Percentiles rank a stretch among this genome's conserved stretches.
phyloP scores from a whole-genome alignment of 2,888 invertebrate species.

The Rapana venosa region DNA sequence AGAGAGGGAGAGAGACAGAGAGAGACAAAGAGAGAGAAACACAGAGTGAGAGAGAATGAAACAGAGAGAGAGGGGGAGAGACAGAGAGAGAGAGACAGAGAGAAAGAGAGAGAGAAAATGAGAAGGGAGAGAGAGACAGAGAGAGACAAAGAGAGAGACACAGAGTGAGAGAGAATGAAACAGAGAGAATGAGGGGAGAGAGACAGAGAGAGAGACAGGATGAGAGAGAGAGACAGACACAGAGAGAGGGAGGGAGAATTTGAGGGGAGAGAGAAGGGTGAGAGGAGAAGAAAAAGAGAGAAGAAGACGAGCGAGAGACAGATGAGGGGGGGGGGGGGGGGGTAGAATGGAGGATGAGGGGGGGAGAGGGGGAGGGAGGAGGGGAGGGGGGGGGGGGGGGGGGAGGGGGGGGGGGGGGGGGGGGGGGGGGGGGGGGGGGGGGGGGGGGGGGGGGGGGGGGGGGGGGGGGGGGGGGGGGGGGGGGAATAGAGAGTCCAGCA shows the following conservation, averaged over 20 bases:
- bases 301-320: background rate
- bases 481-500: background rate
- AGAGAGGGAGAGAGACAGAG: no score
- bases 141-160: background rate
- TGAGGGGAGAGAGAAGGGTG: background rate
- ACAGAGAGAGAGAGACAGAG: background rate
- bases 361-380: background rate
- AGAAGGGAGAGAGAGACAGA: background rate
- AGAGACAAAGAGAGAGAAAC: no score
- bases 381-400: background rate
- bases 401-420: background rate
- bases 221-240: background rate
- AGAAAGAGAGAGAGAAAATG: background rate
- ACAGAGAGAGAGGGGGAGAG: no score
- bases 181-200: no score
- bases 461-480: background rate
- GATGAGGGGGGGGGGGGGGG: background rate
- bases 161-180: background rate
- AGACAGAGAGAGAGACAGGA: background rate
- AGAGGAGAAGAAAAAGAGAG: background rate
- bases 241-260: background rate
- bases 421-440: background rate
- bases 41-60: background rate
- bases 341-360: no score
- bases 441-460: background rate